Conservation (phyloP, 2,797 vertebrate species). For the Hydrophis major region DNA sequence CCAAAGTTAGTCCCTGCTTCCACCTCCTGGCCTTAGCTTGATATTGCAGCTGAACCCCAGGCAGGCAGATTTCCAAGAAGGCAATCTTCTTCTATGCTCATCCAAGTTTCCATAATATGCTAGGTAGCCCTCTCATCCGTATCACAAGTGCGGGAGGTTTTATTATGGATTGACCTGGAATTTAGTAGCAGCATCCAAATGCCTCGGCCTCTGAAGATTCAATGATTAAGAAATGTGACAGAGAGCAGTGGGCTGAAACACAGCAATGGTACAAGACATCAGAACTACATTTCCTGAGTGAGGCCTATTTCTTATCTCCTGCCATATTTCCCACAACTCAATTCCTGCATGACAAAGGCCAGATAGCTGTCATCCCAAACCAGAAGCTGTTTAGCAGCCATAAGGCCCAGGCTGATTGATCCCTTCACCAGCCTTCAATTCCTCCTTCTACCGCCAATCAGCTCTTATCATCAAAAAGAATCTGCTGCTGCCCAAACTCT, state of each 20-base stretch:
- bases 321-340: not conserved
- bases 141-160: not conserved
- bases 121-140: not conserved
- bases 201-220: not conserved
- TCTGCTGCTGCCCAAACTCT: not conserved
- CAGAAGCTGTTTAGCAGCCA: not conserved
- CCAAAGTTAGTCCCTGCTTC: not conserved
- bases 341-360: not conserved
- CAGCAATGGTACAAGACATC: not conserved
- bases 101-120: not conserved
- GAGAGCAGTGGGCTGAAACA: not conserved
- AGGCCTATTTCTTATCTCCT: not conserved
- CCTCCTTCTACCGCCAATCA: not conserved
- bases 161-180: not conserved
- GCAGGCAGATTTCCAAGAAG: not conserved
- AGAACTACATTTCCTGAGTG: not conserved
- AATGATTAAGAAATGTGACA: not conserved
- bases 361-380: not conserved
- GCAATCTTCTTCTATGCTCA: not conserved
- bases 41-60: not conserved
- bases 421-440: not conserved
- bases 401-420: not conserved
- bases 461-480: not conserved
- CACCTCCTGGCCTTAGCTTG: not conserved
- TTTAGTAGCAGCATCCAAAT: not conserved